phyloP scores from a whole-genome alignment of 2,797 vertebrate genomes.

The Lagorchestes hirsutus region DNA sequence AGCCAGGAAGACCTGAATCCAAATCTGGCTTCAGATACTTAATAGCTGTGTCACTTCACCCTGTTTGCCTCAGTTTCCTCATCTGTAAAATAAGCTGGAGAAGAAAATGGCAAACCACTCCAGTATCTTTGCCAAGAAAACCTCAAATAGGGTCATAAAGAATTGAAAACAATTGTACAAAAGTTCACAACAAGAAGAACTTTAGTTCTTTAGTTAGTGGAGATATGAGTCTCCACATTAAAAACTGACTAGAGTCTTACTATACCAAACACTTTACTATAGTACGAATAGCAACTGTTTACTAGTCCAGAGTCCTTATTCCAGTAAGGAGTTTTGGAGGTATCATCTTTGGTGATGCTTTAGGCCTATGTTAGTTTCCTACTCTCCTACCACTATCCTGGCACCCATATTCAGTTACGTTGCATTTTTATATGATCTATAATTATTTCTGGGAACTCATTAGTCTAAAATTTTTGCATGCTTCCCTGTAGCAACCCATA shows the following conservation, averaged over 20 bases:
- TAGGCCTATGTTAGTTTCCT: not conserved
- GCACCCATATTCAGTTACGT: not conserved
- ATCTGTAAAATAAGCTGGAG: not conserved
- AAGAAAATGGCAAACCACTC: not conserved
- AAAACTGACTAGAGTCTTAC: slow-evolving; percentile 24
- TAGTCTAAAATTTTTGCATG: not conserved
- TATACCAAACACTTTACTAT: slow-evolving; percentile 8
- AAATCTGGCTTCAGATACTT: not conserved
- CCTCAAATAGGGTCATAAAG: not conserved
- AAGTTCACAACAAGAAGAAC: slow-evolving; percentile 33
- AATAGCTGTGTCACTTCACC: not conserved
- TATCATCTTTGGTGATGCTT: not conserved
- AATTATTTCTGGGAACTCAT: not conserved
- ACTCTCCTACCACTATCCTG: not conserved
- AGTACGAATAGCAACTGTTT: slow-evolving; percentile 69
- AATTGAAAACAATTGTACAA: not conserved
- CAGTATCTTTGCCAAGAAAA: not conserved
- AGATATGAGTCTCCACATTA: slow-evolving; percentile 28
- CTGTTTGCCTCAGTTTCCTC: not conserved
- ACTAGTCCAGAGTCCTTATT: not conserved
- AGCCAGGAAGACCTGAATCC: not conserved
- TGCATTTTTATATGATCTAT: not conserved
- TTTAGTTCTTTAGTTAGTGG: slow-evolving; percentile 44
- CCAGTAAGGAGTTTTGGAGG: not conserved
- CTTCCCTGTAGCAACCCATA: slow-evolving; percentile 23